Evolutionary conservation across 1,140 invertebrate genomes (phyloP), one percentile per base, ranked within the genome.

Genomic region (Listronotus bonariensis): DNA sequence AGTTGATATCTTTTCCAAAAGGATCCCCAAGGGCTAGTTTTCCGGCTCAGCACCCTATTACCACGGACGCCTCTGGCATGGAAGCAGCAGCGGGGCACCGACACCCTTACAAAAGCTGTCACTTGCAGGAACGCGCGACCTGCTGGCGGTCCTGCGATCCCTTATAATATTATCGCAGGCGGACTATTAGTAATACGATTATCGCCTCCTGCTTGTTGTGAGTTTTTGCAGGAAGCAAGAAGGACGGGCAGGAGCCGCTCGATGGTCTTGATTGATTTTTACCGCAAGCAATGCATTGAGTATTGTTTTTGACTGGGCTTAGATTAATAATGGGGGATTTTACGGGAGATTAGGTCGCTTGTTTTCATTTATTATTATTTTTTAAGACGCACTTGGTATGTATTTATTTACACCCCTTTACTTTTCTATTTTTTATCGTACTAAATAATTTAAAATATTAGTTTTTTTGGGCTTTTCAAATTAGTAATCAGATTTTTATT

Each of bases 161-260:
- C 69, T 70, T 68, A 65, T 62, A 64, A 63, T 58, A 57, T 64
- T 67, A 67, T 67, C 64, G 65, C 56, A 65, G 58, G 51, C 68
- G 54, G 59, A 69, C 69, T 70, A 70, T 70, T 70, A 70, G 69
- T 70, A 70, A 70, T 70, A 60, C 69, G 69, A 70, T 70, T 70
- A 70, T 65, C 69, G 69, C 69, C 65, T 66, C 56, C 55, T 58
- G 64, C 64, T 60, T 59, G 48, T 59, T 56, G 53, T 54, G 64
- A 49, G 65, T 70, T 70, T 70, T 70, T 70, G 68, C 61, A 68
- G 62, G 56, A 52, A 34, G 54, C 18, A 43, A 26, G 20, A 26
- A 26, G 20, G 20, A 26, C 20, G 20, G 20, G 20, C 20, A 18
- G 38, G 49, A 36, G 34, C 34, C 34, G 20, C 20, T 26, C 20